Conservation (phyloP, 1,140 invertebrate species). For the Agrypnia vestita region DNA sequence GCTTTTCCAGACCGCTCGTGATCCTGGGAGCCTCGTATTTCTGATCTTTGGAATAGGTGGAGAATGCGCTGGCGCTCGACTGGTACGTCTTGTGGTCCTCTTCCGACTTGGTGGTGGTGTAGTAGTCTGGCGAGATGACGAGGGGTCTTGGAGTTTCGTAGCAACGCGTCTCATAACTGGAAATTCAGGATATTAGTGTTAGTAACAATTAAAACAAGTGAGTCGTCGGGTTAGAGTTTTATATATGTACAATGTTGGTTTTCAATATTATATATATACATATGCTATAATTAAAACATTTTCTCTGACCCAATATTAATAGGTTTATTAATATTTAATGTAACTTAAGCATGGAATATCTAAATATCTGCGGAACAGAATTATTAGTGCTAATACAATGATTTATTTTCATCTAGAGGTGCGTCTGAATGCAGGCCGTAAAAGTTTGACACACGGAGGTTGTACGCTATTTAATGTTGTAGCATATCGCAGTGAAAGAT, state of each 20-base stretch:
- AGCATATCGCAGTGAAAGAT: too few species aligned
- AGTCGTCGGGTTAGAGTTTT: not conserved
- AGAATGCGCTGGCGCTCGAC: conserved; percentile 52
- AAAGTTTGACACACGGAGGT: too few species aligned
- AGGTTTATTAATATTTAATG: too few species aligned
- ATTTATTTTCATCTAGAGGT: too few species aligned
- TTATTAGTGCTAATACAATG: too few species aligned
- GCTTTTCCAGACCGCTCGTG: conserved; percentile 65
- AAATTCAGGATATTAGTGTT: conserved; percentile 61
- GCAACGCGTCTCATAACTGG: conserved; percentile 71
- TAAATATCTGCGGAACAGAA: too few species aligned
- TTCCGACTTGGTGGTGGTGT: conserved; percentile 42
- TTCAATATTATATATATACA: too few species aligned
- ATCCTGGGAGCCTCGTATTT: conserved; percentile 61
- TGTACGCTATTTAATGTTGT: too few species aligned
- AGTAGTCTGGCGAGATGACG: conserved; percentile 53
- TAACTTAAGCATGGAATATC: too few species aligned
- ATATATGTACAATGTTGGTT: not conserved
- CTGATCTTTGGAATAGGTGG: conserved; percentile 47
- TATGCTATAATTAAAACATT: too few species aligned
- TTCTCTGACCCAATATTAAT: too few species aligned
- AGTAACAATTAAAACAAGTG: conserved; percentile 6
- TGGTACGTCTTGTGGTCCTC: conserved; percentile 55
- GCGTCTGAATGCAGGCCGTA: too few species aligned
- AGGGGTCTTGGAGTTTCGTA: conserved; percentile 70